Evolutionary conservation across 2,113 vertebrate species (phyloP).

Genomic region (Mesitornis unicolor): DNA sequence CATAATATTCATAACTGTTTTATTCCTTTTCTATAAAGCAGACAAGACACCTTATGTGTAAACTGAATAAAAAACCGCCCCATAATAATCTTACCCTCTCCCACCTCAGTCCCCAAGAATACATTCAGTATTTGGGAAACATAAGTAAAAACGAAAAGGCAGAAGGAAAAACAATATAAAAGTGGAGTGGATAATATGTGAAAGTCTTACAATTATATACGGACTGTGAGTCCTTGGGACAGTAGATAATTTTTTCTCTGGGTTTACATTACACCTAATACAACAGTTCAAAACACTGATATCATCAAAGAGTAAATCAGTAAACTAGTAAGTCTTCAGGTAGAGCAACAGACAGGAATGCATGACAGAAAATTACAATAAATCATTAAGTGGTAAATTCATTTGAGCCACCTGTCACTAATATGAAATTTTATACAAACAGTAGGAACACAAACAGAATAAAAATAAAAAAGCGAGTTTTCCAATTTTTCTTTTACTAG

Average conservation of each 20-base stretch:
- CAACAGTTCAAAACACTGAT: not conserved
- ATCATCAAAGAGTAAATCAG: not conserved
- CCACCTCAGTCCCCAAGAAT: fast-evolving
- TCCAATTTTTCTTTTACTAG: not conserved
- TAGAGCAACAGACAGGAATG: not conserved
- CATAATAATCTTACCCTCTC: not conserved
- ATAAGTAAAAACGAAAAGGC: not conserved
- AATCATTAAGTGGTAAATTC: not conserved
- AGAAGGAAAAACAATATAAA: not conserved
- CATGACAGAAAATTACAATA: not conserved
- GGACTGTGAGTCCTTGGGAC: not conserved
- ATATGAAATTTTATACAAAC: not conserved
- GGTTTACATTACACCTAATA: not conserved
- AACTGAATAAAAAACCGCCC: not conserved
- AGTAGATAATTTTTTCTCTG: not conserved
- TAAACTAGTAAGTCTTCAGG: not conserved
- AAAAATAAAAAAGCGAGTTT: not conserved
- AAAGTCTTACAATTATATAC: not conserved
- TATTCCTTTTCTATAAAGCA: not conserved
- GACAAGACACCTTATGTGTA: not conserved
- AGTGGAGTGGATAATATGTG: not conserved
- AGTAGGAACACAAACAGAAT: not conserved
- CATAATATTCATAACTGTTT: not conserved
- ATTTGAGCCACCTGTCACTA: not conserved
- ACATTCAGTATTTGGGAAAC: not conserved